Conservation (phyloP, 2,113 vertebrate genomes). For the Prolemur simus region DNA sequence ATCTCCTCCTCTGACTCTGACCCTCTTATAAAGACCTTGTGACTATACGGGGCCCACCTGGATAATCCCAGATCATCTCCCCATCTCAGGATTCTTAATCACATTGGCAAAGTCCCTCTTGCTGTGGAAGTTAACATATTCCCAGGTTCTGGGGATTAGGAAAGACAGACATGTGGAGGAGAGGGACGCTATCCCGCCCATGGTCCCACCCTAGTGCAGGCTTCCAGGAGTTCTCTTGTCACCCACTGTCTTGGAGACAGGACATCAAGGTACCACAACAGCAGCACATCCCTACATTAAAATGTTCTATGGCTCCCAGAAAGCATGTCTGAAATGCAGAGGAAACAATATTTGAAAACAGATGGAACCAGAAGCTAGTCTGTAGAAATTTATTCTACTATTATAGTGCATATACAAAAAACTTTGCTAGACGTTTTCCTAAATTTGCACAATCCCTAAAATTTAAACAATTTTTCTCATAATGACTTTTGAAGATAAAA, state of each 20-base stretch:
- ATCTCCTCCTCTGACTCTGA: neutral
- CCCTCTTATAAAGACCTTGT: neutral
- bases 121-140: accelerated
- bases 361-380: neutral
- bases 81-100: neutral
- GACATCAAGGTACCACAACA: too few relatives aligned
- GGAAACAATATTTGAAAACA: neutral
- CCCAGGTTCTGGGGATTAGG: neutral
- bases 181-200: accelerated
- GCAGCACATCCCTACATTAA: neutral
- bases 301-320: too few relatives aligned
- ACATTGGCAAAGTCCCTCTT: too few relatives aligned
- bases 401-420: neutral
- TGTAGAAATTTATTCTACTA: neutral
- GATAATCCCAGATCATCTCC: too few relatives aligned
- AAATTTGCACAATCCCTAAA: neutral
- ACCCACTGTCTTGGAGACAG: neutral
- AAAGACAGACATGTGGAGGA: neutral
- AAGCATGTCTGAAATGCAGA: neutral
- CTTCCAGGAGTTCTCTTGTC: too few relatives aligned
- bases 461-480: neutral
- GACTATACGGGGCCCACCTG: neutral
- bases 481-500: neutral
- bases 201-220: accelerated
- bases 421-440: neutral